phyloP scores from a whole-genome alignment of 2,888 invertebrate species.

The Lithophane socia region DNA sequence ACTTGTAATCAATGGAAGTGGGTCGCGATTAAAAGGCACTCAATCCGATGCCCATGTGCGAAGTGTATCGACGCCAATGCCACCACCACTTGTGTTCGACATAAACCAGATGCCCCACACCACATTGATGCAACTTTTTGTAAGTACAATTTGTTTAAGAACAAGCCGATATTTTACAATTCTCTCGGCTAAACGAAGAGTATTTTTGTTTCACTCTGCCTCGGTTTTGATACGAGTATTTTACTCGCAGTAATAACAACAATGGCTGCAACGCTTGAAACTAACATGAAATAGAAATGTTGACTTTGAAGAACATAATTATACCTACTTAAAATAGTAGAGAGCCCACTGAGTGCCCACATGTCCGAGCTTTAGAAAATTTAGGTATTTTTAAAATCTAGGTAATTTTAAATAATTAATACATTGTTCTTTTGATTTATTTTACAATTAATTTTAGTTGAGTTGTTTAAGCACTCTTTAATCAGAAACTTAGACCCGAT shows the following conservation, averaged over 20 bases:
- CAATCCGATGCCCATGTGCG: slow-evolving; percentile 81
- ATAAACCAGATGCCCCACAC: slow-evolving; percentile 80
- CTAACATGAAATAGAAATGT: neutral
- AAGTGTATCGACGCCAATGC: slow-evolving; percentile 74
- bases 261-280: neutral
- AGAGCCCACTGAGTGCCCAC: neutral
- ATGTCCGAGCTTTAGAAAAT: neutral
- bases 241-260: neutral
- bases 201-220: slow-evolving; percentile 14
- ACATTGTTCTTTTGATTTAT: slow-evolving; percentile 20
- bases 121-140: slow-evolving; percentile 71
- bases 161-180: slow-evolving; percentile 45
- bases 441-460: slow-evolving; percentile 25
- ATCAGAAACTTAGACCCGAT: slow-evolving; percentile 10
- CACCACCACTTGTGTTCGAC: slow-evolving; percentile 75
- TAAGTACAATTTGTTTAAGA: slow-evolving; percentile 66
- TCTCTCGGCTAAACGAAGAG: slow-evolving; percentile 18
- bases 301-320: neutral
- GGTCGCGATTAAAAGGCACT: slow-evolving; percentile 80
- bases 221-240: neutral
- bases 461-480: slow-evolving; percentile 12
- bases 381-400: neutral
- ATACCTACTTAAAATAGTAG: neutral
- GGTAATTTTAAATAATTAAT: slow-evolving; percentile 2
- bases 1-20: slow-evolving; percentile 78